Conservation (phyloP, 2,888 invertebrate species). For the Vanessa cardui region DNA sequence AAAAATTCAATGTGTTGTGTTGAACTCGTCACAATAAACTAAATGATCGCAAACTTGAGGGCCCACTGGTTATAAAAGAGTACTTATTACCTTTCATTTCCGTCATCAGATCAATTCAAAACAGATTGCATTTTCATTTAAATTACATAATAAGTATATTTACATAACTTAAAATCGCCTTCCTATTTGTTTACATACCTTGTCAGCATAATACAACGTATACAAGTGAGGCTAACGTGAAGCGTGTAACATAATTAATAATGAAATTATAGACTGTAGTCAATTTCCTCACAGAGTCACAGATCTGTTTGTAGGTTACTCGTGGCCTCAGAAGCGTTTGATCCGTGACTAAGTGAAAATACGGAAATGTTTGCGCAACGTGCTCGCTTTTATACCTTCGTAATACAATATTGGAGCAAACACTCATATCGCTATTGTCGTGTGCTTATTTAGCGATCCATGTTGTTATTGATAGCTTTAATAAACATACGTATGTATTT, state of each 20-base stretch:
- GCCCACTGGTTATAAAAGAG: no score
- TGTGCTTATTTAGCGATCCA: conserved; percentile 16
- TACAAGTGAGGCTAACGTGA: no score
- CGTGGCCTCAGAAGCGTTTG: conserved; percentile 14
- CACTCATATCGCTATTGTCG: conserved; percentile 1
- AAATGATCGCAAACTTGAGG: no score
- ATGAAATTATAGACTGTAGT: neutral
- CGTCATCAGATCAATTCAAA: no score
- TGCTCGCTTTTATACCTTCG: conserved; percentile 14
- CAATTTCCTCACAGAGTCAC: neutral
- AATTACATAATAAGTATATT: no score
- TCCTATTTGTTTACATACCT: no score
- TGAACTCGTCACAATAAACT: no score
- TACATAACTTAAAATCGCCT: no score
- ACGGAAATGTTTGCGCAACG: conserved; percentile 24
- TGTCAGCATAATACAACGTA: no score
- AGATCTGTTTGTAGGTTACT: conserved; percentile 7
- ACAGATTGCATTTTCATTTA: no score
- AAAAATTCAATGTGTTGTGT: no score
- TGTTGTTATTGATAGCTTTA: neutral
- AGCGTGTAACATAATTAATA: neutral
- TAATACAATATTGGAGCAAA: conserved; percentile 4
- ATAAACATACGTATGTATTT: neutral
- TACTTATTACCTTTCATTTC: no score
- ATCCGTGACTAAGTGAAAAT: conserved; percentile 31